A percentile compares a stretch with the other conserved stretches of the same genome.
phyloP scores from a whole-genome alignment of 2,113 vertebrate genomes.

The Hyla sarda region DNA sequence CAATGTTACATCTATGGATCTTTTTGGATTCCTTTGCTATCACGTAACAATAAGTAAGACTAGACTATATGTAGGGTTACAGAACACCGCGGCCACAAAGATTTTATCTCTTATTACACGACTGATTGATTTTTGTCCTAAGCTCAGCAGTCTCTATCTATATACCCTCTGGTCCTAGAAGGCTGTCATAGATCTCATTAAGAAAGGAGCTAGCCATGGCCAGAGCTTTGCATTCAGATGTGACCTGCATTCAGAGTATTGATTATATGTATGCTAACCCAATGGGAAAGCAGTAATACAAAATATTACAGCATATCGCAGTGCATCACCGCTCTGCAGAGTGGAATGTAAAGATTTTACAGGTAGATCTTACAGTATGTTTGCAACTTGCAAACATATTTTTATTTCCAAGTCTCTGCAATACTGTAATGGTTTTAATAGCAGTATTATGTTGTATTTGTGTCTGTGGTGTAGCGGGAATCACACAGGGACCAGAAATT shows the following conservation, averaged over 20 bases:
- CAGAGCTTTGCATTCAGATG: constrained; percentile 20
- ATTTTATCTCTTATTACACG: neutral
- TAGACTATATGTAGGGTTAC: constrained; percentile 2
- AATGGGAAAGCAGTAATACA: constrained; percentile 22
- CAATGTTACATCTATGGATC: neutral
- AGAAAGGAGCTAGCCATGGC: constrained; percentile 15
- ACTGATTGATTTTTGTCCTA: constrained; percentile 26
- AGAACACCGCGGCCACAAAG: neutral
- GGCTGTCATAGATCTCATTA: constrained; percentile 35
- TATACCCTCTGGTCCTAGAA: constrained; percentile 2
- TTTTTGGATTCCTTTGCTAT: neutral
- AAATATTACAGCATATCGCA: constrained; percentile 47
- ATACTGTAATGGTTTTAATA: neutral
- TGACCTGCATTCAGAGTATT: constrained; percentile 5
- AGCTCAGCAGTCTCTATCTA: constrained; percentile 10
- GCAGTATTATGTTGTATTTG: neutral
- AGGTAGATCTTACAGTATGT: constrained; percentile 14
- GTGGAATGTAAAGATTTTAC: constrained; percentile 26
- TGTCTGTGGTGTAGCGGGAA: neutral
- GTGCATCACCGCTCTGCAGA: constrained; percentile 39
- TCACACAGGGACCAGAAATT: neutral
- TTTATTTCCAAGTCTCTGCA: neutral
- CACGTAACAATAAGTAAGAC: neutral
- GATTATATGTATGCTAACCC: constrained; percentile 2
- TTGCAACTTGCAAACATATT: constrained; percentile 33